Base-by-base conservation (phyloP, 2,797 vertebrate genomes). In the Siniperca obscura region DNA sequence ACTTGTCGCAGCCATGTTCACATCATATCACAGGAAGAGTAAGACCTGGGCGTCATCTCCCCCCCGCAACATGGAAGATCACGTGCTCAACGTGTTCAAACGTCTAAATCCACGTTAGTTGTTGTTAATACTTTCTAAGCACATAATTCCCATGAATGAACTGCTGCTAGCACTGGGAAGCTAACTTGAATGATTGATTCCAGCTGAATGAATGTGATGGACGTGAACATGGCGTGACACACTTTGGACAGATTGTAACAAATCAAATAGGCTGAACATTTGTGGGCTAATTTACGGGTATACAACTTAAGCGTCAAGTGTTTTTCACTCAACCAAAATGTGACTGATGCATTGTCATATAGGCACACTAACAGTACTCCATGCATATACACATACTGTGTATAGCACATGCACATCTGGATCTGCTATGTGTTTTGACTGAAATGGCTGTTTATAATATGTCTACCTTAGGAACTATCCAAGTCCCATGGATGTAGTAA, bases 1-100 rank as follows among this genome's bases (percentile, higher is more conserved):
- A 68, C 27, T 56, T 22, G 48, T 16, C 19, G 36, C 36, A 5
- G 60, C 60, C 71, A 36, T 61, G 66, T 60, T 78, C 67, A 76
- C 27, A 44, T 65, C 86, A 40, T 0, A 64, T 74, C 62, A 48
- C 14, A 0, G 17, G 25, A 65, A 61, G 27, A 0, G 34, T 36
- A 10, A 34, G 27, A 71, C 5, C 7, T 25, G 21, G 9, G 16
- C 7, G 13, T 30, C n/a, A 34, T 17, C 40, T n/a, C 61, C 4
- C 10, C 2, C 2, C 1, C 3, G 2, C 6, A 21, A n/a, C 59
- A 36, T 56, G 38, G 52, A 56, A 40, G 19, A 69, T 2, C 46
- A n/a, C n/a, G 4, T 57, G 16, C 17, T 59, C 10, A 48, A 46
- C 17, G 0, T 21, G 30, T 62, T 34, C 16, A 52, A 25, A 55